phyloP scores from a whole-genome alignment of 2,888 invertebrate genomes.

The Eupithecia abbreviata region DNA sequence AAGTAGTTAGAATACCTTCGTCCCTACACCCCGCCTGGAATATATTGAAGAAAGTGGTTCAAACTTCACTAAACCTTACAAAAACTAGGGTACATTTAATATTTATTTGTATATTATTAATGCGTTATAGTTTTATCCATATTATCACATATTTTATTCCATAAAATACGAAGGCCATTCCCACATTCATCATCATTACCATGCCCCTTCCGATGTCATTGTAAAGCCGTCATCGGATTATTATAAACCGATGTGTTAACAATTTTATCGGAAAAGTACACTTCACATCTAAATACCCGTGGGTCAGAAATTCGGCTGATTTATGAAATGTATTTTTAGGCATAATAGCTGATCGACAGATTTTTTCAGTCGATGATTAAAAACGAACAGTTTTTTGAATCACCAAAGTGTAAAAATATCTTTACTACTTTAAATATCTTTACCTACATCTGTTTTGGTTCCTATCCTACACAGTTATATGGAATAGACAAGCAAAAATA shows the following conservation, averaged over 20 bases:
- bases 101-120: not conserved
- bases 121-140: not conserved
- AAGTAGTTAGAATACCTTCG: too few relatives aligned
- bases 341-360: too few relatives aligned
- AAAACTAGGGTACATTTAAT: not conserved
- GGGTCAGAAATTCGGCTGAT: not conserved
- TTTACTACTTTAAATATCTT: too few relatives aligned
- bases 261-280: constrained; percentile 36
- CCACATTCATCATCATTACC: constrained; percentile 42
- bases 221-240: constrained; percentile 42
- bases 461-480: too few relatives aligned
- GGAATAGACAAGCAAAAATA: too few relatives aligned
- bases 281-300: constrained; percentile 32
- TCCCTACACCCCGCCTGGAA: too few relatives aligned
- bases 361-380: too few relatives aligned
- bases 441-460: too few relatives aligned
- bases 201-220: constrained; percentile 34
- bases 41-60: too few relatives aligned
- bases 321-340: not conserved
- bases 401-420: too few relatives aligned
- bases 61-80: not conserved
- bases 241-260: constrained; percentile 39
- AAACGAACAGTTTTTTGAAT: too few relatives aligned
- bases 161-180: constrained; percentile 25
- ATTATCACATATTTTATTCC: not conserved